phyloP scores from a whole-genome alignment of 2,113 vertebrate species.

The Gadus macrocephalus region DNA sequence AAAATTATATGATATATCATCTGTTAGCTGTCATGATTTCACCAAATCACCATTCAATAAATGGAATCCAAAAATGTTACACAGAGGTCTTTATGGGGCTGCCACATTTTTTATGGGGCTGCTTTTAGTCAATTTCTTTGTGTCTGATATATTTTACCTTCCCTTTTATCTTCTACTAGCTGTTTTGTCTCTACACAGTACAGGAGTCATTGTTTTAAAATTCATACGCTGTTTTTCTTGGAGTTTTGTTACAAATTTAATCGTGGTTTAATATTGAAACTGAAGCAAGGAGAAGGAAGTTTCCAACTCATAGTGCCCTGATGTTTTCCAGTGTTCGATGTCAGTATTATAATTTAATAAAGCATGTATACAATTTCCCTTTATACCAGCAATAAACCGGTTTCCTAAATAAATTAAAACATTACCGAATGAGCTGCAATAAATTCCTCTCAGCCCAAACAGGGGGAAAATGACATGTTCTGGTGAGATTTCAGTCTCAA shows the following conservation, averaged over 20 bases:
- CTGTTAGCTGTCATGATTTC: conserved; percentile 31
- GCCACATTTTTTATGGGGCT: conserved; percentile 13
- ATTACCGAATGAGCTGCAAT: conserved; percentile 23
- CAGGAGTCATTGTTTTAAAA: not conserved
- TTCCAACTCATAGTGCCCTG: not conserved
- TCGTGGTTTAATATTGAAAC: conserved; percentile 6
- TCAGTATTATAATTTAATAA: not conserved
- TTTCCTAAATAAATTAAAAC: not conserved
- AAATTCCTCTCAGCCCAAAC: conserved; percentile 27
- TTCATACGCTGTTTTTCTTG: conserved; percentile 9
- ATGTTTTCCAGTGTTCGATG: conserved; percentile 9
- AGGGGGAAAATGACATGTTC: conserved; percentile 21
- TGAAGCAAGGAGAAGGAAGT: not conserved
- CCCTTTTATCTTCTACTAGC: not conserved
- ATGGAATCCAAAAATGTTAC: conserved; percentile 22
- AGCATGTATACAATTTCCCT: not conserved
- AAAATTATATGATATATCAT: conserved; percentile 26
- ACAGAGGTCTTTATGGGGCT: conserved; percentile 19
- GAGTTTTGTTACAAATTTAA: conserved; percentile 5
- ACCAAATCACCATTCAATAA: conserved; percentile 12
- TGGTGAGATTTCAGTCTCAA: conserved; percentile 28
- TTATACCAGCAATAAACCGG: not conserved
- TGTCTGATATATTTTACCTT: conserved; percentile 26
- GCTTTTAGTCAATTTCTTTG: conserved; percentile 3
- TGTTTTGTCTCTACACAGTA: not conserved